Percentiles rank a stretch among this genome's conserved stretches.
phyloP scores from a whole-genome alignment of 2,113 vertebrate species.

The Sakesphorus luctuosus region DNA sequence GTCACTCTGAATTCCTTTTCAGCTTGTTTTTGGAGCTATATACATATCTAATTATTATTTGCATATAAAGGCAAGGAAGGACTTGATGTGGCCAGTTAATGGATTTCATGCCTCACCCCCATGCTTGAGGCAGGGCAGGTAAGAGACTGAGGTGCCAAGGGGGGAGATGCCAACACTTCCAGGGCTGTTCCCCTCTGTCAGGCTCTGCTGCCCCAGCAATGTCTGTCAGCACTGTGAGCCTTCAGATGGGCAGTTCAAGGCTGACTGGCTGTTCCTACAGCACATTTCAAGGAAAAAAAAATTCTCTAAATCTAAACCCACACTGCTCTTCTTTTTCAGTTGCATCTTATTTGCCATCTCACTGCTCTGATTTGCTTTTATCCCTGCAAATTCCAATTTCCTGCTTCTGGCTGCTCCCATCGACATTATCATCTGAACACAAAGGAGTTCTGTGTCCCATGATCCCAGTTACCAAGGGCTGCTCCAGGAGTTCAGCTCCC shows the following conservation, averaged over 20 bases:
- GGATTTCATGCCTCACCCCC: neutral
- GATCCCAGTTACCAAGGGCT: neutral
- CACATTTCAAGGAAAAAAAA: neutral
- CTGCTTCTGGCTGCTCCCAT: neutral
- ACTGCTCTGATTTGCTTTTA: neutral
- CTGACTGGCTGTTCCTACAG: neutral
- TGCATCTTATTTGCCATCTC: neutral
- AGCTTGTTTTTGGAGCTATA: neutral
- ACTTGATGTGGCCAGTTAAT: neutral
- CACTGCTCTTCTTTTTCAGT: neutral
- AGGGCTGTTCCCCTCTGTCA: neutral
- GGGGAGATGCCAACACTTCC: neutral
- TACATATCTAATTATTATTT: neutral
- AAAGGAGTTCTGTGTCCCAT: neutral
- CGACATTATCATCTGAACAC: neutral
- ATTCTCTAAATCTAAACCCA: neutral
- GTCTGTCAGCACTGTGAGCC: accelerated
- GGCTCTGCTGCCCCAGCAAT: neutral
- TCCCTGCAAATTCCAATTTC: neutral
- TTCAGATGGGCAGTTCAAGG: neutral
- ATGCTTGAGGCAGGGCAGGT: neutral
- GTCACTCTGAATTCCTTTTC: neutral
- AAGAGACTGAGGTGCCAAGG: neutral
- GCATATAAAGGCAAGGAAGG: neutral
- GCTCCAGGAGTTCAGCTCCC: neutral